Base-by-base conservation (phyloP, 2,113 vertebrate genomes). In the Cyanoderma ruficeps region DNA sequence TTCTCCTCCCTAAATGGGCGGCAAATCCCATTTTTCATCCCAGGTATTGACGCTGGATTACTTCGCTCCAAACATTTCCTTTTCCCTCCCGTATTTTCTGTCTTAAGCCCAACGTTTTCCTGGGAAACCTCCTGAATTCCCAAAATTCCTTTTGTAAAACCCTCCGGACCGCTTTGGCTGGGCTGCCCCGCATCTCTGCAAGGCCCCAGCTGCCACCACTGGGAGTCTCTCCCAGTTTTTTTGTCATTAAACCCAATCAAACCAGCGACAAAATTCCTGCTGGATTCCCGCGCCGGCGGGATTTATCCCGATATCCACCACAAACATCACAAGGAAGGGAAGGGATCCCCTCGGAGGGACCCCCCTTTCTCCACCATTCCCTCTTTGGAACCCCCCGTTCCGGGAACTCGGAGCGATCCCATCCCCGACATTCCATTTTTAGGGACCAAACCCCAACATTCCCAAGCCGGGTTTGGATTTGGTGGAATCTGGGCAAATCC, bases 271-370 rank as follows among this genome's bases (percentile, higher is more conserved):
- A 30, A 57, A 35, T 56, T 64, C n/a, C 59, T 2, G 1, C 33
- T 31, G 46, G 22, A 57, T 57, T 57, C 31, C 53, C 1, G 4
- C 15, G 13, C 18, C 1, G 0, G 13, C 0, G 1, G 13, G 9
- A 37, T 74, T 82, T 53, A 33, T 63, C 50, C 33, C 23, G 7
- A 8, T 5, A 30, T 47, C 31, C 25, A 13, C 18, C 57, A 49
- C 37, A 1, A 0, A 2, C 3, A 17, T 31, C 47, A n/a, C 21
- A 21, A 49, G 57, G 13, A 55, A 50, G 0, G 0, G 0, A 7
- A 60, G 5, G 52, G 8, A 33, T 15, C 3, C 6, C 24, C 39
- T 0, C 0, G 0, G 8, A 64, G 6, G 57, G 9, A 33, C 20
- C 3, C 4, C 25, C 39, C 31, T 37, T 77, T 41, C 17, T 13